Evolutionary conservation across 37 sponge, comb jelly and placozoan genomes (phyloP), one percentile per base, ranked within the genome.

Genomic region (Geodia barretti): DNA sequence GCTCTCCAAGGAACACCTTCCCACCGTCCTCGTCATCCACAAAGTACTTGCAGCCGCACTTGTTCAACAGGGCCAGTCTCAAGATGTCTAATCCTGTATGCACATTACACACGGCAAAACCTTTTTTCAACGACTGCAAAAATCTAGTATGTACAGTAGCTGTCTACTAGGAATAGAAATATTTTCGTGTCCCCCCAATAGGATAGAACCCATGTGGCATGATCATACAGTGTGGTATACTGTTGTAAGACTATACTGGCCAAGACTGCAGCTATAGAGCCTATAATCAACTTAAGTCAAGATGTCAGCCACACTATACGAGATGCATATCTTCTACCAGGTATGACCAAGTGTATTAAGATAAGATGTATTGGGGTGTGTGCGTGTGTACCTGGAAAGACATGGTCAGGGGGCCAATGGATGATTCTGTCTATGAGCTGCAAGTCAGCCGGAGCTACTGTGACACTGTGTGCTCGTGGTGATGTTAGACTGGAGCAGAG

Each of bases 301-400:
- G n/a, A n/a, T n/a, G n/a, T n/a, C n/a, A n/a, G n/a, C n/a, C n/a
- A n/a, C n/a, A n/a, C n/a, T n/a, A n/a, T n/a, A n/a, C n/a, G n/a
- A n/a, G n/a, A n/a, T n/a, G n/a, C n/a, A n/a, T n/a, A n/a, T n/a
- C n/a, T n/a, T n/a, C n/a, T n/a, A n/a, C n/a, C n/a, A n/a, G n/a
- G n/a, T n/a, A n/a, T n/a, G n/a, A n/a, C n/a, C n/a, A n/a, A n/a
- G n/a, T n/a, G n/a, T n/a, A n/a, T n/a, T n/a, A n/a, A n/a, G n/a
- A n/a, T n/a, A n/a, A n/a, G n/a, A n/a, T n/a, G n/a, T n/a, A n/a
- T n/a, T n/a, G n/a, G n/a, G n/a, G n/a, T n/a, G n/a, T n/a, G n/a
- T n/a, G n/a, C n/a, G n/a, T n/a, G n/a, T 28, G 0, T 0, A 88
- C 89, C 89, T 66, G 89, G 89, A 58, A 88, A 83, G 23, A 66